phyloP scores from a whole-genome alignment of 2,113 vertebrate genomes.

The Phylloscopus trochiloides region DNA sequence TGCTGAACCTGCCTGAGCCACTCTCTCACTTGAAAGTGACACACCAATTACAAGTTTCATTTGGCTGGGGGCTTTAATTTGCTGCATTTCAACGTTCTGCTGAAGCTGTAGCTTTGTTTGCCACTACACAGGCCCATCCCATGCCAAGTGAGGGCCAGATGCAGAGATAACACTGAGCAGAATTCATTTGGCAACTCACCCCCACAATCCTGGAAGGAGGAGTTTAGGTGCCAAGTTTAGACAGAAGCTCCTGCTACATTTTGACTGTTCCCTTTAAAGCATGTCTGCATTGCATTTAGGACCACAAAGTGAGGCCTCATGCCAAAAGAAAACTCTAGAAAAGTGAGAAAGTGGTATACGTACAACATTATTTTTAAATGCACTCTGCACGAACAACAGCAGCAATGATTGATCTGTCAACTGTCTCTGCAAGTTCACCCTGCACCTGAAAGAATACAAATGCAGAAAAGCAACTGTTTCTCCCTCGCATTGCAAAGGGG shows the following conservation, averaged over 20 bases:
- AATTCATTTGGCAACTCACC: not conserved
- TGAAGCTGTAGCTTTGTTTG: not conserved
- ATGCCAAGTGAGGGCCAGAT: not conserved
- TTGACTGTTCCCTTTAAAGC: not conserved
- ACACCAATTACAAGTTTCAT: not conserved
- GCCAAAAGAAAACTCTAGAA: not conserved
- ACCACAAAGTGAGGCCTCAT: not conserved
- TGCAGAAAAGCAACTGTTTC: not conserved
- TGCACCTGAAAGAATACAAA: not conserved
- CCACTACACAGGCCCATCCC: not conserved
- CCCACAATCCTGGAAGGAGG: slow-evolving; percentile 11
- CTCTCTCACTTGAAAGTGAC: not conserved
- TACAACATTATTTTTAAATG: not conserved
- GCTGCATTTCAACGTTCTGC: not conserved
- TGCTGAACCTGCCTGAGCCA: not conserved
- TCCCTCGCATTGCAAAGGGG: not conserved
- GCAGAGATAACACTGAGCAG: not conserved
- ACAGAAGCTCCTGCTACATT: not conserved
- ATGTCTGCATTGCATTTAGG: not conserved
- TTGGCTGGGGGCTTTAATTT: slow-evolving; percentile 13
- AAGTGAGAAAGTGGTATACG: not conserved
- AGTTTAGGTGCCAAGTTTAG: not conserved
- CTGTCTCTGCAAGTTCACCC: not conserved
- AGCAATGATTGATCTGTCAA: not conserved
- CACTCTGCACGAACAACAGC: not conserved